Base-by-base conservation (phyloP, 2,888 invertebrate genomes). In the Neoascia interrupta region DNA sequence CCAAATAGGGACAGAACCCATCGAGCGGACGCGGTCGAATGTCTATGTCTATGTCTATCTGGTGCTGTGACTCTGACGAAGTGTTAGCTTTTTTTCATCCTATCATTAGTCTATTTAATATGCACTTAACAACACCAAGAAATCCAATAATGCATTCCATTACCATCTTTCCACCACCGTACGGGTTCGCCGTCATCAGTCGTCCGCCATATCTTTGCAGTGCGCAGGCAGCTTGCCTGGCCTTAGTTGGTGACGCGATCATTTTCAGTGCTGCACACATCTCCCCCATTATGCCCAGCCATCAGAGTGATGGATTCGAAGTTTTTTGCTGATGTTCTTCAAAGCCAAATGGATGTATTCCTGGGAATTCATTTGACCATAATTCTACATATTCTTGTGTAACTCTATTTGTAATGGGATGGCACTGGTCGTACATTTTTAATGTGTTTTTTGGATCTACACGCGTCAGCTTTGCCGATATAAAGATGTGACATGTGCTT, bases 21-120 rank as follows among this genome's bases (percentile, higher is more conserved):
- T n/a, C n/a, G n/a, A n/a, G n/a, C n/a, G n/a, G n/a, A n/a, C n/a
- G n/a, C n/a, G n/a, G n/a, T n/a, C n/a, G n/a, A n/a, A n/a, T 36
- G 49, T 49, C 54, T 19, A 51, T 73, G 54, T 31, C 31, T n/a
- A 31, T 28, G 54, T n/a, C 23, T 61, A 34, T 73, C 60, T 26
- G 73, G 56, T 66, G 45, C 41, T 53, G 54, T 31, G 47, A 66
- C 79, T 66, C 56, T 15, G 60, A 61, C 36, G 60, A 79, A 79
- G 79, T 73, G 73, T 79, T 79, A 34, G 54, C 43, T 73, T 41
- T 21, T 53, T 41, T 21, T 49, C 23, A 36, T n/a, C 37, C 72
- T 79, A 79, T 79, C 79, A 79, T 79, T 79, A 79, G 79, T 79
- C 79, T 79, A 79, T 79, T 79, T 79, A 79, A 79, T 79, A 79